Percentiles rank a stretch among this genome's conserved stretches.
Evolutionary conservation across 2,888 invertebrate genomes (phyloP).

Genomic region (Punctoribates punctum): DNA sequence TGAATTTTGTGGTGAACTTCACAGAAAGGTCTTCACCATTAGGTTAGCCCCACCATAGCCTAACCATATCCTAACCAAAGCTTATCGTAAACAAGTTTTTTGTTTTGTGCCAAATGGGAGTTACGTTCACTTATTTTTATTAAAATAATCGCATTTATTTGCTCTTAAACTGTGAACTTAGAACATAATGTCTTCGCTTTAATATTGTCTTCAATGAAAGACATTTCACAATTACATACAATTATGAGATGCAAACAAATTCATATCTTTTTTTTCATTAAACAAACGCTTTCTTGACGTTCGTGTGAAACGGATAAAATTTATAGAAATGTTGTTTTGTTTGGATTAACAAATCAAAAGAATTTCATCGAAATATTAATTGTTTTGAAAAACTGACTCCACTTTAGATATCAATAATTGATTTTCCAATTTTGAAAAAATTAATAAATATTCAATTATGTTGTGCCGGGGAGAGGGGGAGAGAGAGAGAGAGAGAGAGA

Average conservation of each 20-base stretch:
- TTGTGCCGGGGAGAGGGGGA: too few relatives aligned
- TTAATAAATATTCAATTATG: neutral
- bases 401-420: neutral
- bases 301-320: too few relatives aligned
- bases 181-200: neutral
- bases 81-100: slow-evolving; percentile 26
- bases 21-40: neutral
- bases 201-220: neutral
- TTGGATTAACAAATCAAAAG: too few relatives aligned
- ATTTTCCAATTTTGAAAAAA: neutral
- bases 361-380: too few relatives aligned
- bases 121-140: neutral
- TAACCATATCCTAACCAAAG: neutral
- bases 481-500: too few relatives aligned
- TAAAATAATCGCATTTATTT: slow-evolving; percentile 33
- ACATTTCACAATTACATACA: neutral
- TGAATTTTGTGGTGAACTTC: neutral
- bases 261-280: too few relatives aligned
- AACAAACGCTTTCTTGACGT: too few relatives aligned
- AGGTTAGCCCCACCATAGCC: too few relatives aligned
- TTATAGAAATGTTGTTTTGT: too few relatives aligned
- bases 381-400: neutral
- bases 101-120: slow-evolving; percentile 4
- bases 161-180: slow-evolving; percentile 27
- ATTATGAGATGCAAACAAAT: slow-evolving; percentile 18